Evolutionary conservation across 2,888 invertebrate species (phyloP).

Genomic region (Automeris io): DNA sequence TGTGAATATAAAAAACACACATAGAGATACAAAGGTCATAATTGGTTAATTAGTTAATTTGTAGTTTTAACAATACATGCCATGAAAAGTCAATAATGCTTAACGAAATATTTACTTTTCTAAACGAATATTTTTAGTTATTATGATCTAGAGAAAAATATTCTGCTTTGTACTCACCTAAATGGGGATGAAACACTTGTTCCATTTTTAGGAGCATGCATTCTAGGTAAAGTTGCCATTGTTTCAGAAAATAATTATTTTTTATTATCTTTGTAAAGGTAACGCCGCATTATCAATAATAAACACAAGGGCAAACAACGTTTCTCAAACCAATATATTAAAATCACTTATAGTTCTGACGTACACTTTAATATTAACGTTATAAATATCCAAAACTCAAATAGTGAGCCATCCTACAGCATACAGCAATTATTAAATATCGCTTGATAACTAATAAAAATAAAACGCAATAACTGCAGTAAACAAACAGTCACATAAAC

Average conservation of each 20-base stretch:
- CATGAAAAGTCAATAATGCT: too few relatives aligned
- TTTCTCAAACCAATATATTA: neutral
- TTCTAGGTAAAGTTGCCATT: conserved; percentile 70
- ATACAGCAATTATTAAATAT: neutral
- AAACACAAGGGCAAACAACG: neutral
- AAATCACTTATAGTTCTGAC: too few relatives aligned
- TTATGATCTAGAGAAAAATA: neutral
- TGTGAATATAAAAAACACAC: too few relatives aligned
- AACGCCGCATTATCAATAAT: neutral
- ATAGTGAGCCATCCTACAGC: neutral
- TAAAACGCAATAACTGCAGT: neutral
- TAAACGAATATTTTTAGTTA: neutral
- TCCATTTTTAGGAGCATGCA: conserved; percentile 57
- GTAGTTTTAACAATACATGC: too few relatives aligned
- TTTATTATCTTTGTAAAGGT: neutral
- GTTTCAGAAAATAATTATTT: conserved; percentile 20
- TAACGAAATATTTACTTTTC: too few relatives aligned
- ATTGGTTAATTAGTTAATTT: too few relatives aligned
- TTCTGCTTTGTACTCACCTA: conserved; percentile 51
- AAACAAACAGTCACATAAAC: conserved; percentile 27
- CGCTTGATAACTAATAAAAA: neutral
- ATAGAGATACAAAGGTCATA: too few relatives aligned
- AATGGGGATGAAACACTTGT: conserved; percentile 53
- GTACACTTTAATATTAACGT: neutral
- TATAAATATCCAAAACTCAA: neutral